phyloP scores from a whole-genome alignment of 1,140 invertebrate genomes.

The Scaptomyza pallida region DNA sequence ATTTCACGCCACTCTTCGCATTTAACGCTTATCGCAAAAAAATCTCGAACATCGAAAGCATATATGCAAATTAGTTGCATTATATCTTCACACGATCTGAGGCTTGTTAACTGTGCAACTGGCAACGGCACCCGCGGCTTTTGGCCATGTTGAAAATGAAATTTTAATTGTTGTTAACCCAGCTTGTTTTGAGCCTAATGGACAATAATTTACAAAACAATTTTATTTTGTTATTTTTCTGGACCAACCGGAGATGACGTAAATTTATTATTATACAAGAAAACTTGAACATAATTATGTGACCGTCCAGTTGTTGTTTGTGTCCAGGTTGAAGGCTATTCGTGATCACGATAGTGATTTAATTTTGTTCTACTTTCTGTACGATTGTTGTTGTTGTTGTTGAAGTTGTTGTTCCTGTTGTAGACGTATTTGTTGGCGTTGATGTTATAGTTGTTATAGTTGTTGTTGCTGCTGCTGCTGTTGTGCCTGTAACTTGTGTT shows the following conservation, averaged over 20 bases:
- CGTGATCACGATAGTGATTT: neutral
- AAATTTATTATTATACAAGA: slow-evolving; percentile 84
- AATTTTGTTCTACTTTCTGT: neutral
- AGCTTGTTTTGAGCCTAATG: slow-evolving; percentile 42
- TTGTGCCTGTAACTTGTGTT: neutral
- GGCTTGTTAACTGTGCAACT: slow-evolving; percentile 68
- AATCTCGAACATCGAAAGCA: neutral
- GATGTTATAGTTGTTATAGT: neutral
- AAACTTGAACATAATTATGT: slow-evolving; percentile 1
- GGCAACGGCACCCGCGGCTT: slow-evolving; percentile 47
- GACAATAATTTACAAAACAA: slow-evolving; percentile 52
- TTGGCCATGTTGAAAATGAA: slow-evolving; percentile 71
- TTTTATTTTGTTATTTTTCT: slow-evolving; percentile 43
- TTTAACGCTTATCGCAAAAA: slow-evolving; percentile 29
- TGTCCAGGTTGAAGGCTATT: neutral
- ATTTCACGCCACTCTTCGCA: slow-evolving; percentile 69
- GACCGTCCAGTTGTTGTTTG: neutral
- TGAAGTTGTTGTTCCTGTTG: neutral
- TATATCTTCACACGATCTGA: slow-evolving; percentile 78
- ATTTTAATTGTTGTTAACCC: slow-evolving; percentile 69
- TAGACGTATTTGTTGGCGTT: neutral
- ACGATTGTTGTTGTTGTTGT: neutral
- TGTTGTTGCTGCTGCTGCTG: neutral
- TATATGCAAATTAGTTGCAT: slow-evolving; percentile 50
- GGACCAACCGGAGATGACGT: slow-evolving; percentile 31